phyloP scores from a whole-genome alignment of 92 coral and sea anemone genomes.

The Isaurus tuberculatus region DNA sequence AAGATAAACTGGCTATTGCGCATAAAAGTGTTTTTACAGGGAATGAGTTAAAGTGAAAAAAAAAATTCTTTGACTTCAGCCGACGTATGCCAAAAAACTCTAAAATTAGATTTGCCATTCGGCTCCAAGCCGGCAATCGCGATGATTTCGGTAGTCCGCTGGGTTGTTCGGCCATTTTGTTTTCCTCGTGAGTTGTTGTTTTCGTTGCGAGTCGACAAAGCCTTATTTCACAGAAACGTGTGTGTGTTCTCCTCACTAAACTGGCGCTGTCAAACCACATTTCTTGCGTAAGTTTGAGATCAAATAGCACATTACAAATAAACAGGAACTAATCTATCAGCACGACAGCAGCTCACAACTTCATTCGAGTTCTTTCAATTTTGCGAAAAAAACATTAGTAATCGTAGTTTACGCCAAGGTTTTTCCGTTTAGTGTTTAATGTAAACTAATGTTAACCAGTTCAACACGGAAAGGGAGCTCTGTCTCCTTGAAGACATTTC shows the following conservation, averaged over 20 bases:
- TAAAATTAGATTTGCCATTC: neutral
- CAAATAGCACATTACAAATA: constrained; percentile 11
- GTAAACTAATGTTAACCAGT: constrained; percentile 9
- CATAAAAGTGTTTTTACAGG: constrained; percentile 7
- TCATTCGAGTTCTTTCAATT: constrained; percentile 5
- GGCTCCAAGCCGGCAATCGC: constrained; percentile 18
- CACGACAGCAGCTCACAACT: constrained; percentile 6
- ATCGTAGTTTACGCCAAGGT: constrained; percentile 16
- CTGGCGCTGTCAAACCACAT: constrained; percentile 12
- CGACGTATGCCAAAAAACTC: neutral
- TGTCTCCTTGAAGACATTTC: neutral
- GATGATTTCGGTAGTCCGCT: no score
- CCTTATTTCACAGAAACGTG: no score
- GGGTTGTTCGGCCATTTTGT: no score
- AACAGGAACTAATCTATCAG: constrained; percentile 15
- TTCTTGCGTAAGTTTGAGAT: neutral
- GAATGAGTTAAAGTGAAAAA: constrained; percentile 7
- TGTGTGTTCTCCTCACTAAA: no score
- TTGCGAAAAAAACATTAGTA: constrained; percentile 13
- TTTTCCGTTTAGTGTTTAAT: constrained; percentile 20
- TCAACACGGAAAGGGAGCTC: constrained; percentile 2
- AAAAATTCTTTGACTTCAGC: neutral
- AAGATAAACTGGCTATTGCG: no score
- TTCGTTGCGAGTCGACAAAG: no score
- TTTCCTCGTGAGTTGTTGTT: no score